Evolutionary conservation across 2,113 vertebrate genomes (phyloP).

Genomic region (Bothrops jararaca): DNA sequence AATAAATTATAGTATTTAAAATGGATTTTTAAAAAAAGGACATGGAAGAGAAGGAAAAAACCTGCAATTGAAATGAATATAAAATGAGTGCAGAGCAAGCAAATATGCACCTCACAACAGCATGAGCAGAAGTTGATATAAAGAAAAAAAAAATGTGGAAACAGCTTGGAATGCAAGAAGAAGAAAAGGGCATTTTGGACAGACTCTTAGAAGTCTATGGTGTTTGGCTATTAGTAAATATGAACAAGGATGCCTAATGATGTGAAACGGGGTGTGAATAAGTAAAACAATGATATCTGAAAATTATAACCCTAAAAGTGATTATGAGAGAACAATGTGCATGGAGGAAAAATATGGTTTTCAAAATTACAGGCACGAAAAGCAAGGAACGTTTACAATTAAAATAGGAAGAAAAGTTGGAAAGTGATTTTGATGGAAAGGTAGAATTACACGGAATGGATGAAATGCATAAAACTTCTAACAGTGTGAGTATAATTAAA

Average conservation of each 20-base stretch:
- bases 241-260: not conserved
- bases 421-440: not conserved
- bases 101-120: not conserved
- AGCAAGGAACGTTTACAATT: not conserved
- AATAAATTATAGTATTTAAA: not conserved
- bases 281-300: not conserved
- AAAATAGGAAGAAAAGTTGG: not conserved
- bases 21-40: not conserved
- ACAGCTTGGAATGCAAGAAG: not conserved
- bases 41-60: not conserved
- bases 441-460: not conserved
- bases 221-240: not conserved
- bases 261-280: not conserved
- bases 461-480: not conserved
- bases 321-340: not conserved
- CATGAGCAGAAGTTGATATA: not conserved
- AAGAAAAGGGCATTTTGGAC: not conserved
- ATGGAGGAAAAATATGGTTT: not conserved
- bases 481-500: not conserved
- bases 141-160: not conserved
- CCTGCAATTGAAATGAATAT: not conserved
- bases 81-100: not conserved
- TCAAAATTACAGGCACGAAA: not conserved
- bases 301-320: not conserved
- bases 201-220: not conserved